Evolutionary conservation across 2,113 vertebrate species (phyloP).

Genomic region (Antennarius striatus): DNA sequence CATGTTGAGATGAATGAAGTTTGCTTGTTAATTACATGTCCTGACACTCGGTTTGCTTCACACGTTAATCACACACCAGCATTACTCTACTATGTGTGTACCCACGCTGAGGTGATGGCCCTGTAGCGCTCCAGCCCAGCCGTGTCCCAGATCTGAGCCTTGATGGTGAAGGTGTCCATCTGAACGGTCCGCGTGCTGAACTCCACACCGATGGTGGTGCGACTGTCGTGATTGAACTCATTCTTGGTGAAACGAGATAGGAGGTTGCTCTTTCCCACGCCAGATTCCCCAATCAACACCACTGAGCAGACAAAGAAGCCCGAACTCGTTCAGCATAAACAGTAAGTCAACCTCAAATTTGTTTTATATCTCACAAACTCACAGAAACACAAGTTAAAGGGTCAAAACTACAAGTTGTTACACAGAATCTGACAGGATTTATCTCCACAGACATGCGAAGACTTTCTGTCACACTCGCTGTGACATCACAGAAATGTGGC

Average conservation of each 20-base stretch:
- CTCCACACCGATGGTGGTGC: constrained; percentile 96
- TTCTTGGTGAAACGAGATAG: constrained; percentile 91
- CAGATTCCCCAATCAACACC: constrained; percentile 89
- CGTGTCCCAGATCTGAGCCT: constrained; percentile 98
- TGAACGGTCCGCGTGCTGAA: constrained; percentile 92
- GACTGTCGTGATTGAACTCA: constrained; percentile 94
- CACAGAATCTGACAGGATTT: constrained; percentile 3
- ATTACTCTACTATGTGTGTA: constrained; percentile 25
- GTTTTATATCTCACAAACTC: too few relatives aligned
- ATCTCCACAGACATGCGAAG: not conserved
- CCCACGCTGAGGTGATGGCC: constrained; percentile 96
- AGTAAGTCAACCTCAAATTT: too few relatives aligned
- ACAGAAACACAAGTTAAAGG: not conserved
- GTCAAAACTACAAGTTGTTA: not conserved
- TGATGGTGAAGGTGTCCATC: constrained; percentile 83
- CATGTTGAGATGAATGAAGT: not conserved
- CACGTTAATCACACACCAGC: not conserved
- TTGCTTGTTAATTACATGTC: too few relatives aligned
- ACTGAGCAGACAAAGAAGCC: constrained; percentile 71
- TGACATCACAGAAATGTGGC: constrained; percentile 23
- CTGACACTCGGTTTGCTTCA: not conserved
- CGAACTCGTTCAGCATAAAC: too few relatives aligned
- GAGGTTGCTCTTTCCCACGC: constrained; percentile 82
- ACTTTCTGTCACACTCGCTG: constrained; percentile 25
- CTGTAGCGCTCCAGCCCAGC: constrained; percentile 95